Percentiles rank a stretch among this genome's conserved stretches.
Evolutionary conservation across 2,797 vertebrate genomes (phyloP).

Genomic region (Anniella stebbinsi): DNA sequence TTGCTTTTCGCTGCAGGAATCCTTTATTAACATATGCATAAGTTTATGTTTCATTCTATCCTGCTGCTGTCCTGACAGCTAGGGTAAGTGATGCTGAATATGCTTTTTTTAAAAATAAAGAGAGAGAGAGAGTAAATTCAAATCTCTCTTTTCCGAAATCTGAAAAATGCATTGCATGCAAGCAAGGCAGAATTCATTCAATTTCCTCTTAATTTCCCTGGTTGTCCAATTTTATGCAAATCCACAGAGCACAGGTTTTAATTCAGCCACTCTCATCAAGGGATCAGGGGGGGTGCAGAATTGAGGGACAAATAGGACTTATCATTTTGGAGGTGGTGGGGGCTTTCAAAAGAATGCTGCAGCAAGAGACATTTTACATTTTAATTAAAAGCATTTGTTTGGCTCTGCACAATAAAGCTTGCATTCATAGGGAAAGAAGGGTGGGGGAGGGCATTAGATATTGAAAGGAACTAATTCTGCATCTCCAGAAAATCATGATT

Average conservation of each 20-base stretch:
- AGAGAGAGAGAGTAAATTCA: slow-evolving; percentile 46
- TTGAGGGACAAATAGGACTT: slow-evolving; percentile 31
- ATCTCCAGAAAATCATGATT: slow-evolving; percentile 68
- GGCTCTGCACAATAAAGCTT: slow-evolving; percentile 59
- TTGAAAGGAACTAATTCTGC: slow-evolving; percentile 70
- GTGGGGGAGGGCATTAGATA: slow-evolving; percentile 50
- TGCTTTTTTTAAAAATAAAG: slow-evolving; percentile 6
- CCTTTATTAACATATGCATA: slow-evolving; percentile 63
- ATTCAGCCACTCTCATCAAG: slow-evolving; percentile 65
- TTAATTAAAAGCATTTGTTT: slow-evolving; percentile 74
- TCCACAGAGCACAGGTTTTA: slow-evolving; percentile 72
- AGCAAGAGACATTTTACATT: slow-evolving; percentile 65
- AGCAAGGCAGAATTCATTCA: slow-evolving; percentile 64
- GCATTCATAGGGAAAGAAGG: slow-evolving; percentile 51
- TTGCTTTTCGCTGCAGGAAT: slow-evolving; percentile 69
- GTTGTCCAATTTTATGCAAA: slow-evolving; percentile 77
- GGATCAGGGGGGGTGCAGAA: slow-evolving; percentile 65
- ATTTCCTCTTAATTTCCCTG: slow-evolving; percentile 71
- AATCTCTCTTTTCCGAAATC: slow-evolving; percentile 58
- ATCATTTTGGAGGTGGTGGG: slow-evolving; percentile 26
- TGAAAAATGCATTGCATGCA: slow-evolving; percentile 64
- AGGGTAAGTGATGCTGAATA: slow-evolving; percentile 68
- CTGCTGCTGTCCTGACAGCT: slow-evolving; percentile 51
- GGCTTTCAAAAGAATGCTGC: slow-evolving; percentile 37
- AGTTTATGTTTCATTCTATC: slow-evolving; percentile 63